Base-by-base conservation (phyloP, 2,797 vertebrate genomes). In the Synaphobranchus kaupii region DNA sequence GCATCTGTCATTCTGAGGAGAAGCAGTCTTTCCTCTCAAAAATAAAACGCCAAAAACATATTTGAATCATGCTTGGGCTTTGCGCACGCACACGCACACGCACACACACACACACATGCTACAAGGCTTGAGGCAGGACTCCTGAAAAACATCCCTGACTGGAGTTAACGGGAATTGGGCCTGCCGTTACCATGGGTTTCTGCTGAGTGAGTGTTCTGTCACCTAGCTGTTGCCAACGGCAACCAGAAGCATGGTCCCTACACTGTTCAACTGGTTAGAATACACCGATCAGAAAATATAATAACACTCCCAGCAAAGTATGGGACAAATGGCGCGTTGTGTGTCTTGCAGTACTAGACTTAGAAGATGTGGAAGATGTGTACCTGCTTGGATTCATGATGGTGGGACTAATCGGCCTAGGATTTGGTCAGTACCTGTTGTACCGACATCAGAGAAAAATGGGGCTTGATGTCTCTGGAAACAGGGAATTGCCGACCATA, bases 1-100 rank as follows among this genome's bases (percentile, higher is more conserved):
- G 84, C 84, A 84, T 83, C 87, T 89, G 90, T 93, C 89, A 90
- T 88, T 88, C 86, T 93, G 92, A 95, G 90, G 63, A 91, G 84
- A 90, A 91, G 71, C 93, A 93, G 92, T 73, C 82, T 92, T 93
- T 90, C 86, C 85, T 86, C 31, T 9, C n/a, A 5, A 0, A 68
- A 31, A 68, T 10, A 31, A 71, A 71, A 12, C n/a, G 13, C 31
- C 85, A 86, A 73, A 73, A 15, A 31, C 3, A 0, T 39, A 3
- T 73, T 73, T 73, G 15, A 22, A 15, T 12, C 9, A 73, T 9
- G 68, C 28, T 12, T 15, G 20, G 31, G 28, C 68, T 34, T 3
- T 73, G 1, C 66, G 12, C 31, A 66, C 60, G 25, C 22, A 66
- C 22, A 25, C 60, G 7, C 39, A 39, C 39, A 39, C 39, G 3